Conservation (phyloP, 2,888 invertebrate species). For the Acanthosepion pharaonis region DNA sequence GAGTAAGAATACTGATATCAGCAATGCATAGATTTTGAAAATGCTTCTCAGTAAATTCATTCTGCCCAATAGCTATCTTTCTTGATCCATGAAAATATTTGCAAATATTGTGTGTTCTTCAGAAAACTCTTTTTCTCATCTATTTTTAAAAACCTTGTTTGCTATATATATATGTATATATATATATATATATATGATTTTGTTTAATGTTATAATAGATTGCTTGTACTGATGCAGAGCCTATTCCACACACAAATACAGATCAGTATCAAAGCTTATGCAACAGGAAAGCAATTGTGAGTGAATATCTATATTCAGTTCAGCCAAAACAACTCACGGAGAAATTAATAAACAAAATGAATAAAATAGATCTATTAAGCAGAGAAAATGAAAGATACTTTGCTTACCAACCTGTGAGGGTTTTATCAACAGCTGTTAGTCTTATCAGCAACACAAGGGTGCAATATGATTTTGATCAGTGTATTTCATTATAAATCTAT, state of each 20-base stretch:
- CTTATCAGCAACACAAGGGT: background rate
- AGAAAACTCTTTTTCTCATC: background rate
- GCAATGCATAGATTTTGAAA: background rate
- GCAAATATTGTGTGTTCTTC: background rate
- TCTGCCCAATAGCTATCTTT: background rate
- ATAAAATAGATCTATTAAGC: background rate
- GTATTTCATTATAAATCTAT: background rate
- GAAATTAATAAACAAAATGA: background rate
- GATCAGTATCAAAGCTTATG: conserved; percentile 15
- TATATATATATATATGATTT: background rate
- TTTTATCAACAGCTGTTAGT: conserved; percentile 33
- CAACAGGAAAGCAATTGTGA: conserved; percentile 23
- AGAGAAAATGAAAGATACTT: background rate
- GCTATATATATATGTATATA: background rate
- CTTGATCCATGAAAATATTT: background rate
- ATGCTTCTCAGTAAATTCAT: background rate
- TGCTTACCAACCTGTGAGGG: background rate
- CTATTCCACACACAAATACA: conserved; percentile 15
- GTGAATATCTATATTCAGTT: background rate
- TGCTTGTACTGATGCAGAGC: conserved; percentile 22
- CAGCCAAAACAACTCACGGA: conserved; percentile 23
- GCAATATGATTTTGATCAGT: background rate
- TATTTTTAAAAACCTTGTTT: background rate
- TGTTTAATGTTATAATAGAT: conserved; percentile 33
- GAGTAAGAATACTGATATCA: background rate